Base-by-base conservation (phyloP, 1,140 invertebrate species). In the Drosophila guanche region DNA sequence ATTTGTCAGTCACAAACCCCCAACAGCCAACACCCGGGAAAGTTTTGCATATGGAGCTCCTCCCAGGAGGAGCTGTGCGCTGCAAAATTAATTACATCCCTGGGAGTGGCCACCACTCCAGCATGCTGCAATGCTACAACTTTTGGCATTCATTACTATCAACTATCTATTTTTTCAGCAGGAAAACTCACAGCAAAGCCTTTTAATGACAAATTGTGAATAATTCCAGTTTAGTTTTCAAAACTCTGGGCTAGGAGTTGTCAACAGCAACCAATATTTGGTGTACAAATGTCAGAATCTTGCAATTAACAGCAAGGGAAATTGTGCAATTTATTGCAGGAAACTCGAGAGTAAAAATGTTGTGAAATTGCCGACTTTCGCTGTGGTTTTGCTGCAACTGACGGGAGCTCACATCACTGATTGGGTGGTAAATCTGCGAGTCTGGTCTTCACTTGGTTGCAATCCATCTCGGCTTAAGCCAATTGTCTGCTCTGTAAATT, bases 61-160 rank as follows among this genome's bases (percentile, higher is more conserved):
- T 20, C 16, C 41, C 25, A 40, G 43, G 42, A 47, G 14, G 33
- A 42, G 12, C 55, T 33, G 37, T 46, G 50, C 41, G 58, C 45
- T 55, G 69, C 69, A 73, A 73, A 73, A 73, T 73, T 73, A 73
- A 73, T 63, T 71, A 52, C 58, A 73, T 45, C 52, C 68, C 41
- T 7, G 68, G 29, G 57, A 73, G 33, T 50, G 12, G 12, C 3
- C 3, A 10, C 3, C 7, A 2, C 7, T 29, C 7, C 27, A 3
- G 7, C 27, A 29, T 22, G 48, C 14, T 16, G 59, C 40, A 53
- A 67, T 27, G 48, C 27, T 41, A 5, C 23, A 51, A 73, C 58
- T 73, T 73, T 73, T 25, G n/a, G 25, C 45, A 45, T 27, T 14
- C 37, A 41, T 47, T 72, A n/a, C n/a, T n/a, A n/a, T n/a, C 50